Evolutionary conservation across 2,888 invertebrate genomes (phyloP).

Genomic region (Heliconius cydno): DNA sequence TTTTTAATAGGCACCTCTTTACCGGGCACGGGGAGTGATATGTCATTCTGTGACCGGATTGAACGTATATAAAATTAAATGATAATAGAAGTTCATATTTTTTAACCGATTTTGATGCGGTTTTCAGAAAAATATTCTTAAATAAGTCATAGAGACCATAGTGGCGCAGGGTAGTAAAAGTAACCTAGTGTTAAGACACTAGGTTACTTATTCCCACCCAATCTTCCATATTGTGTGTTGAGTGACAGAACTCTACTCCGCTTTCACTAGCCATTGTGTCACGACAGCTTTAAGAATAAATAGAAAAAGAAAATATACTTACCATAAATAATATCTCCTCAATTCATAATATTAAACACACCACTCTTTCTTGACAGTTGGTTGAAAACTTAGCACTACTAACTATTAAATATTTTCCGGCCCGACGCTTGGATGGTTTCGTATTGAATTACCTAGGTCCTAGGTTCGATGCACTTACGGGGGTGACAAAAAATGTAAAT

Average conservation of each 20-base stretch:
- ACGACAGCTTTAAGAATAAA: no score
- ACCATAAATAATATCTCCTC: no score
- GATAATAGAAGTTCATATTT: not conserved
- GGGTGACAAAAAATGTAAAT: slow-evolving; percentile 26
- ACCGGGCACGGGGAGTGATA: not conserved
- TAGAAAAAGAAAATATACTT: no score
- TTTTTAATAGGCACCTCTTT: slow-evolving; percentile 18
- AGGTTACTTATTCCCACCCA: no score
- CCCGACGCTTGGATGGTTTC: slow-evolving; percentile 34
- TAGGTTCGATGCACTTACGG: slow-evolving; percentile 25
- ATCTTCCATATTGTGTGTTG: no score
- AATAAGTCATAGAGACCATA: no score
- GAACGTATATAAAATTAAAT: not conserved
- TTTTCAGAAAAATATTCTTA: no score
- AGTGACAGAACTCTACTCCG: no score
- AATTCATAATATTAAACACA: not conserved
- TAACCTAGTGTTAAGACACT: no score
- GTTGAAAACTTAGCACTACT: slow-evolving; percentile 12
- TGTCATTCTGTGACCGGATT: not conserved
- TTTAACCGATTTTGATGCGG: not conserved
- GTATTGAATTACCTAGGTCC: slow-evolving; percentile 37
- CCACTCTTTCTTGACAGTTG: not conserved
- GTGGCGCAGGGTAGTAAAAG: no score
- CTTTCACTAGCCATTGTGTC: no score
- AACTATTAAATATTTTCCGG: slow-evolving; percentile 29